Conservation (phyloP, 2,888 invertebrate species). For the Dione juno region DNA sequence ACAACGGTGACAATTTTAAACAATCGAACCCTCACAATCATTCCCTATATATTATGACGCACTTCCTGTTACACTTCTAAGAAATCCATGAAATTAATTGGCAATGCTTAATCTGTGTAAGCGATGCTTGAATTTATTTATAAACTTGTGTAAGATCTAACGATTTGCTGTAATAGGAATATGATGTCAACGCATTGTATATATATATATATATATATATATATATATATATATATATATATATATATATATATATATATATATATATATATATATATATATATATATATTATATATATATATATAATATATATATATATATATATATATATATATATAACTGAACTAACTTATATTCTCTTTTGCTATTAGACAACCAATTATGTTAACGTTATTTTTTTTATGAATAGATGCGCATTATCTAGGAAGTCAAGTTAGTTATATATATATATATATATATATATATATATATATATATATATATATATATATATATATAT, state of each 20-base stretch:
- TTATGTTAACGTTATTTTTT: too few relatives aligned
- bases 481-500: not conserved
- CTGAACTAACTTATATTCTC: too few relatives aligned
- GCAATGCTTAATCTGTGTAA: not conserved
- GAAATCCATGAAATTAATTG: conserved; percentile 12
- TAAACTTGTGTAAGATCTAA: not conserved
- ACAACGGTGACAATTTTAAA: not conserved
- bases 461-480: not conserved
- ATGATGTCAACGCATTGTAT: not conserved
- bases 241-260: too few relatives aligned
- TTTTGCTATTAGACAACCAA: too few relatives aligned
- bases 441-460: not conserved
- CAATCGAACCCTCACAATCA: not conserved
- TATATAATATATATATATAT: too few relatives aligned
- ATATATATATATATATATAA: too few relatives aligned
- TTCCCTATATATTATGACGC: not conserved
- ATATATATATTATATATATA: too few relatives aligned
- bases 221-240: too few relatives aligned
- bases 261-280: too few relatives aligned
- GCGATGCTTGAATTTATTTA: conserved; percentile 7
- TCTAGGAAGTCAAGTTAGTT: not conserved
- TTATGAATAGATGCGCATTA: not conserved
- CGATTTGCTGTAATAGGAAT: not conserved
- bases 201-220: too few relatives aligned
- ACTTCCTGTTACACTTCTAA: conserved; percentile 2